These are phyloP conservation scores for Ascidia mentula DNA, from an alignment of 23 tunicate genomes.

Conservation along the genomic window DNA sequence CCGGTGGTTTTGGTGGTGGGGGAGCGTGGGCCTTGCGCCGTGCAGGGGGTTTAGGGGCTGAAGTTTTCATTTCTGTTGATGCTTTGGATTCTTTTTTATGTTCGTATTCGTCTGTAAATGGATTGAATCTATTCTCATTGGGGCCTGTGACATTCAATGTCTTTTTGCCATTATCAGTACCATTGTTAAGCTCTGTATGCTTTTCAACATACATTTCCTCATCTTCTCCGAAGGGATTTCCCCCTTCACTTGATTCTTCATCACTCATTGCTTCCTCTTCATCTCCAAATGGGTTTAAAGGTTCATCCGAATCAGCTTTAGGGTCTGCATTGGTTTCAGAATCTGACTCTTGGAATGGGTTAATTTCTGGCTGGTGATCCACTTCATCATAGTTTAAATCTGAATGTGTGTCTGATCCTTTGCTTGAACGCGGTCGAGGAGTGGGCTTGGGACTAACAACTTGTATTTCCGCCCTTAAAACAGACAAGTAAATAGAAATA, in stretches of 20 bases:
- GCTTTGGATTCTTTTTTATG: conserved; percentile 20
- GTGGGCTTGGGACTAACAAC: neutral
- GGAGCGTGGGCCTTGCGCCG: conserved; percentile 55
- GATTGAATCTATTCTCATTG: conserved; percentile 45
- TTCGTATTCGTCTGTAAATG: conserved; percentile 52
- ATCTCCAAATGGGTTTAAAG: conserved; percentile 23
- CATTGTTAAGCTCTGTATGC: neutral
- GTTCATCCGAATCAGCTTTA: neutral
- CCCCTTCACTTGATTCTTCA: neutral
- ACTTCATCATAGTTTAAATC: neutral
- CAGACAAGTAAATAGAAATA: too few species aligned
- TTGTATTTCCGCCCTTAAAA: neutral
- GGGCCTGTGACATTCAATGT: conserved; percentile 15
- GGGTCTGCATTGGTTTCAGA: conserved; percentile 2
- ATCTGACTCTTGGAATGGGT: conserved; percentile 49
- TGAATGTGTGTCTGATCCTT: neutral
- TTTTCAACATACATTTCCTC: conserved; percentile 13
- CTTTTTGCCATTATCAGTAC: neutral
- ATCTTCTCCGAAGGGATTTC: conserved; percentile 21
- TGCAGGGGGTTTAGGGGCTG: conserved; percentile 37
- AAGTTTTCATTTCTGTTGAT: neutral
- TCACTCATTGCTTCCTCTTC: conserved; percentile 1
- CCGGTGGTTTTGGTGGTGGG: conserved; percentile 56
- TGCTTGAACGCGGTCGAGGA: conserved; percentile 25
- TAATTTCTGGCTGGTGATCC: conserved; percentile 12